Evolutionary conservation across 1,140 invertebrate genomes (phyloP).

Genomic region (Drosophila paulistorum): DNA sequence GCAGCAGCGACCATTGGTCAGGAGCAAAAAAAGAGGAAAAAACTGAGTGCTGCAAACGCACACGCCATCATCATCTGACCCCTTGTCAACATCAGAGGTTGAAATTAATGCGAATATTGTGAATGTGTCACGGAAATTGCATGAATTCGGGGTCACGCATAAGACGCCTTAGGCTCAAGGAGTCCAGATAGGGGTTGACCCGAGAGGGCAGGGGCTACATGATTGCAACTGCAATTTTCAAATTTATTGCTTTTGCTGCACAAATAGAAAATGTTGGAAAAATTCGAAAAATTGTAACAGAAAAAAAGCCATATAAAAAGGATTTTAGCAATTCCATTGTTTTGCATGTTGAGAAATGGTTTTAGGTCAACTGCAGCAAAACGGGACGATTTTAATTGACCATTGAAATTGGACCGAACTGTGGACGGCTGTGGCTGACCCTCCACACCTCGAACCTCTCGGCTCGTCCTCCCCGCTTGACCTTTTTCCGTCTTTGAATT

Average conservation of each 20-base stretch:
- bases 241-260: slow-evolving; percentile 61
- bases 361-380: slow-evolving; percentile 21
- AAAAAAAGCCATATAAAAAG: slow-evolving; percentile 50
- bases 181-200: slow-evolving; percentile 65
- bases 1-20: slow-evolving; percentile 41
- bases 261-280: slow-evolving; percentile 54
- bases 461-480: slow-evolving; percentile 36
- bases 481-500: slow-evolving; percentile 70
- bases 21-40: slow-evolving; percentile 19
- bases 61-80: slow-evolving; percentile 58
- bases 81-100: slow-evolving; percentile 75
- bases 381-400: slow-evolving; percentile 60
- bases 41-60: slow-evolving; percentile 45
- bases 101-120: slow-evolving; percentile 77
- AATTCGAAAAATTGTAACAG: slow-evolving; percentile 69
- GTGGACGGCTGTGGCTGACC: slow-evolving; percentile 49
- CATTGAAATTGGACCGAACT: slow-evolving; percentile 40
- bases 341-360: slow-evolving; percentile 74
- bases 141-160: slow-evolving; percentile 77
- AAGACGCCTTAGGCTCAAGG: slow-evolving; percentile 65
- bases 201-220: slow-evolving; percentile 27
- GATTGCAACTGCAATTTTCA: slow-evolving; percentile 49
- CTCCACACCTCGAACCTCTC: slow-evolving; percentile 35
- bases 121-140: slow-evolving; percentile 73
- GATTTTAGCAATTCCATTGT: slow-evolving; percentile 65